A percentile compares a stretch with the other conserved stretches of the same genome.
phyloP scores from a whole-genome alignment of 2,113 vertebrate genomes.

The Willisornis vidua region DNA sequence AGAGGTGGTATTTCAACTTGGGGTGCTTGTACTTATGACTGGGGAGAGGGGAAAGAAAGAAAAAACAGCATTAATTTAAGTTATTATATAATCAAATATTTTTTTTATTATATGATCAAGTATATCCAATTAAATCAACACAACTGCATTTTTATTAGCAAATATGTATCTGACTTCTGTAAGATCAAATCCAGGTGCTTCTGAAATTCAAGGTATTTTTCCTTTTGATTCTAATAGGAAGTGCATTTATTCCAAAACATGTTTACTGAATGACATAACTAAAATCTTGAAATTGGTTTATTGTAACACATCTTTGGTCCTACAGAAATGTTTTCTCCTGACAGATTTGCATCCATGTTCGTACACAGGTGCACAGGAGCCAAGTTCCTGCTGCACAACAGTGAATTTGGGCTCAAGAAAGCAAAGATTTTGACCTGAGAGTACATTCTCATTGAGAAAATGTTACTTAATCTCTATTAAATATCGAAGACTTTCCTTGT shows the following conservation, averaged over 20 bases:
- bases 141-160: not conserved
- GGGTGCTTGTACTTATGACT: not conserved
- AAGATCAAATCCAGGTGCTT: not conserved
- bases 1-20: not conserved
- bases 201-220: not conserved
- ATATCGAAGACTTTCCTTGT: not conserved
- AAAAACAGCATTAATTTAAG: not conserved
- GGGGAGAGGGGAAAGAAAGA: not conserved
- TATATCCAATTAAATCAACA: not conserved
- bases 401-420: not conserved
- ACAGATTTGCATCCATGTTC: not conserved
- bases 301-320: not conserved
- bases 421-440: not conserved
- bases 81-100: not conserved
- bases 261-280: not conserved
- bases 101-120: not conserved
- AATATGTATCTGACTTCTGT: not conserved
- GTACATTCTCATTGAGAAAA: not conserved
- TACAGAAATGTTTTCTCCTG: not conserved
- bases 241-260: not conserved
- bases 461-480: not conserved
- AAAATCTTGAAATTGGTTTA: not conserved
- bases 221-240: not conserved
- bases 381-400: not conserved
- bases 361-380: fast-evolving